Evolutionary conservation across 1,140 invertebrate species (phyloP).

Genomic region (Drosophila simulans): DNA sequence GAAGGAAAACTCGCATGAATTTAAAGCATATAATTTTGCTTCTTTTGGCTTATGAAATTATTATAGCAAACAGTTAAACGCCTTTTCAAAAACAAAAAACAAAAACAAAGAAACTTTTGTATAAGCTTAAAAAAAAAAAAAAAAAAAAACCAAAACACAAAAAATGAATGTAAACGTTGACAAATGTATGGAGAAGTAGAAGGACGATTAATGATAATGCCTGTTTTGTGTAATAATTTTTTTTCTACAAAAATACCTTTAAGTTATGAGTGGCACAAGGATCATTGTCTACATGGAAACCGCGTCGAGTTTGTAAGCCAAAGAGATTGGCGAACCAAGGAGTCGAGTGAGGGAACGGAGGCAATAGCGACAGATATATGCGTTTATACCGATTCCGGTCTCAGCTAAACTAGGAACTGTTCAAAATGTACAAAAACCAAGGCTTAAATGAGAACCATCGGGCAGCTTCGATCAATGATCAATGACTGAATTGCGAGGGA

Average conservation of each 20-base stretch:
- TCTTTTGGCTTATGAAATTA: slow-evolving; percentile 62
- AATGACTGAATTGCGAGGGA: slow-evolving; percentile 35
- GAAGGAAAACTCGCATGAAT: slow-evolving; percentile 57
- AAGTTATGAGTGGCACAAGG: slow-evolving; percentile 29
- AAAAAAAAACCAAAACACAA: background rate
- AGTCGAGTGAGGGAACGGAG: slow-evolving; percentile 18
- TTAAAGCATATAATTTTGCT: slow-evolving; percentile 71
- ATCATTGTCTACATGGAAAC: slow-evolving; percentile 10
- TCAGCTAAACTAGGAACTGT: slow-evolving; percentile 20
- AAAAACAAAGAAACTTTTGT: slow-evolving; percentile 31
- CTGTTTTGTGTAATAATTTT: slow-evolving; percentile 37
- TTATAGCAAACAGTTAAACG: slow-evolving; percentile 37
- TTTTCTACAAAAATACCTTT: slow-evolving; percentile 16
- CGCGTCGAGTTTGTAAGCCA: slow-evolving; percentile 8
- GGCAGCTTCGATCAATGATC: slow-evolving; percentile 27
- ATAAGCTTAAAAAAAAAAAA: slow-evolving; percentile 12
- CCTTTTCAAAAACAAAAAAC: slow-evolving; percentile 47
- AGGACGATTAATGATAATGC: slow-evolving; percentile 13
- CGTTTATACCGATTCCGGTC: slow-evolving; percentile 3
- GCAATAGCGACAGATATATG: slow-evolving; percentile 1
- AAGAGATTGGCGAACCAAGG: slow-evolving; percentile 9
- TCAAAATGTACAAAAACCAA: slow-evolving; percentile 33
- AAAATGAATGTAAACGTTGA: slow-evolving; percentile 18
- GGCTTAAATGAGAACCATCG: slow-evolving; percentile 3
- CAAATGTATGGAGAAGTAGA: slow-evolving; percentile 12